Evolutionary conservation across 2,797 vertebrate genomes (phyloP).

Genomic region (Phrynocephalus guinanensis): DNA sequence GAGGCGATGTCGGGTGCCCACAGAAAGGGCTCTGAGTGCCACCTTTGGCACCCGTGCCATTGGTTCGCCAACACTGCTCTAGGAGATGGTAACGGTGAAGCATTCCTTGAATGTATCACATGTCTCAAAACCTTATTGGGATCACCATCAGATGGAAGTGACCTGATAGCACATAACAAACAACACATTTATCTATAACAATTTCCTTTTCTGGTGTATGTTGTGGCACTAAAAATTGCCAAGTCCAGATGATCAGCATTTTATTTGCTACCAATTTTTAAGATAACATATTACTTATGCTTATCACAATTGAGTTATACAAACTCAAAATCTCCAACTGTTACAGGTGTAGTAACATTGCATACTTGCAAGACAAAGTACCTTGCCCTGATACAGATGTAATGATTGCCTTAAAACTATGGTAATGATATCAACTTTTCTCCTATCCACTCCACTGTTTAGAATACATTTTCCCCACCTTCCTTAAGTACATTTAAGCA

Average conservation of each 20-base stretch:
- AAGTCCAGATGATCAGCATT: neutral
- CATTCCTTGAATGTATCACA: too few relatives aligned
- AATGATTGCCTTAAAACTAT: slow-evolving; percentile 13
- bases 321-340: neutral
- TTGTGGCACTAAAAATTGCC: neutral
- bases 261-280: neutral
- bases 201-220: neutral
- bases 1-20: too few relatives aligned
- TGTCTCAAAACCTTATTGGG: too few relatives aligned
- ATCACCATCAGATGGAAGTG: too few relatives aligned
- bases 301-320: neutral
- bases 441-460: neutral
- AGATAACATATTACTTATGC: neutral
- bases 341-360: neutral
- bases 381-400: neutral
- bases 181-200: neutral
- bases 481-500: neutral
- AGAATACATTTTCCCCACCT: neutral
- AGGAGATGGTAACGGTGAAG: too few relatives aligned
- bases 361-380: neutral
- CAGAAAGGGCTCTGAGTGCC: too few relatives aligned
- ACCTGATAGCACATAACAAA: too few relatives aligned
- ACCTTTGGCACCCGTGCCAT: too few relatives aligned
- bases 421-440: neutral
- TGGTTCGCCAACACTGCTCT: too few relatives aligned